phyloP scores from a whole-genome alignment of 2,888 invertebrate genomes.

The Andrena fulva region DNA sequence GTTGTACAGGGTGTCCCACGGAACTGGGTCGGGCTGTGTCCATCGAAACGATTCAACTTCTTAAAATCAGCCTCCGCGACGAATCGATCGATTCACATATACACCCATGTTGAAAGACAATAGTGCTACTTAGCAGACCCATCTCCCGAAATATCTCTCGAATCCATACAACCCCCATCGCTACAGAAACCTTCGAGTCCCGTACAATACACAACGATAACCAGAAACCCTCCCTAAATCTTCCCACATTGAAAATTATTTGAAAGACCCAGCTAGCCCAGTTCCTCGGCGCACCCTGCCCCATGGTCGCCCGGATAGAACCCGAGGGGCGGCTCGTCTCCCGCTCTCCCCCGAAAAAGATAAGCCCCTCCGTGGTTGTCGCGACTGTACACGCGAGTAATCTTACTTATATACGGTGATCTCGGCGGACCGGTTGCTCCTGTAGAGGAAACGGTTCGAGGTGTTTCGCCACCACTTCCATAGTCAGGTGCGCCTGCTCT shows the following conservation, averaged over 20 bases:
- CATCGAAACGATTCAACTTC: not conserved
- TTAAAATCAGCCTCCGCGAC: no score
- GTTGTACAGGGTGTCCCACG: not conserved
- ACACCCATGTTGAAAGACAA: no score
- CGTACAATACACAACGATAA: not conserved
- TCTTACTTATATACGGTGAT: slow-evolving; percentile 77
- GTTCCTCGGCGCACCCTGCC: not conserved
- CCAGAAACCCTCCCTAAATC: no score
- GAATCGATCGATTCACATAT: no score
- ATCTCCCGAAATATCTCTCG: no score
- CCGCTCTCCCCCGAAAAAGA: not conserved
- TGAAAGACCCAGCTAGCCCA: not conserved
- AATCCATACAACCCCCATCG: no score
- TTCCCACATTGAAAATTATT: no score
- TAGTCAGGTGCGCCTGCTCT: slow-evolving; percentile 83
- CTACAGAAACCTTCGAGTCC: no score
- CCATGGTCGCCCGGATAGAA: not conserved
- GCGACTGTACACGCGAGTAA: slow-evolving; percentile 17
- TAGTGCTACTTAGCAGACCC: no score
- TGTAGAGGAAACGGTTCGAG: slow-evolving; percentile 80
- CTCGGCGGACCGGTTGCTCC: slow-evolving; percentile 81
- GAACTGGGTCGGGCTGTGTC: not conserved
- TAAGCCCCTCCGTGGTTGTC: no score
- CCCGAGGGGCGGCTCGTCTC: slow-evolving; percentile 14
- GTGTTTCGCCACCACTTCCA: slow-evolving; percentile 83